Evolutionary conservation across 37 sponge, comb jelly and placozoan species (phyloP), one percentile per base, ranked within the genome.

Genomic region (Oopsacas minuta): DNA sequence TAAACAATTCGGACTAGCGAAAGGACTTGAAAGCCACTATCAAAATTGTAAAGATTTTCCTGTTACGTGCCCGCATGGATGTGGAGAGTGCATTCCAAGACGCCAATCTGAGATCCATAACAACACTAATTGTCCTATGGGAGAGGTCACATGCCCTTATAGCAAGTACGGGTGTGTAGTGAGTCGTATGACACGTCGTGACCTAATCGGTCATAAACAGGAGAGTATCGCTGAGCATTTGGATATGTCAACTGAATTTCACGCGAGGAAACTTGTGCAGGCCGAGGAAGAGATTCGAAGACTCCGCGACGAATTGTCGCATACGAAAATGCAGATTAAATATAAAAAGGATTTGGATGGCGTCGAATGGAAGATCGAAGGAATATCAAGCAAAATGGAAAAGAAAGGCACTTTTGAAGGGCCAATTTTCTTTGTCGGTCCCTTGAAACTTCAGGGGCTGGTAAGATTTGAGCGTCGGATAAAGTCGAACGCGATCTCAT

Each of bases 181-280:
- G 22, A 3, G 22, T 7, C 75, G 75, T 5, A 61, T 61, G 75
- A 61, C 75, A n/a, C 20, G 75, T 7, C 22, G 28, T 7, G 75
- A 61, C 1, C 28, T 61, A 34, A 61, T 61, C 17, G 75, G 5
- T n/a, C 75, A 61, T 34, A 61, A 61, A 61, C 75, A 61, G 75
- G 75, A 61, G 5, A 61, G 28, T n/a, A n/a, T 61, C 3, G 7
- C 75, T 3, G 75, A 61, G 28, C 75, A 61, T 12, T 61, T 61
- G 75, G 75, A 61, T n/a, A 61, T 61, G 75, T 61, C 75, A 25
- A 61, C 28, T n/a, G 75, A 61, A n/a, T 61, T 61, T 34, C 75
- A 61, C 22, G 75, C 75, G 22, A 25, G 75, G 22, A 61, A n/a
- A 61, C 1, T 61, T 25, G 7, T 10, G 30, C 75, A 20, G 22